phyloP scores from a whole-genome alignment of 2,888 invertebrate genomes.

The Metopia argyrocephala region DNA sequence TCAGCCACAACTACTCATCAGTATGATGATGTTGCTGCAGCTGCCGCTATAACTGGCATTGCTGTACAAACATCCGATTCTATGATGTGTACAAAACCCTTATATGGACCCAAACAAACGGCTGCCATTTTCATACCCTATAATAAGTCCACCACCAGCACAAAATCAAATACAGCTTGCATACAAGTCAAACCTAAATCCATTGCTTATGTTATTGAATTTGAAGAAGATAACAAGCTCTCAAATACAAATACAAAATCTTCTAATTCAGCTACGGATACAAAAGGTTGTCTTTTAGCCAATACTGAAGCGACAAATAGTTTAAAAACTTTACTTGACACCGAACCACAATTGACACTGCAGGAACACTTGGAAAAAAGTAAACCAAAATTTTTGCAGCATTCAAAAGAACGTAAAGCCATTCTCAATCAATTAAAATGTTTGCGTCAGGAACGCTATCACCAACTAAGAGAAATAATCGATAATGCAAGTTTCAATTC shows the following conservation, averaged over 20 bases:
- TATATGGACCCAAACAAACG: constrained; percentile 64
- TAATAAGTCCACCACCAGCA: not conserved
- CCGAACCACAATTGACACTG: constrained; percentile 76
- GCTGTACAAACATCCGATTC: constrained; percentile 72
- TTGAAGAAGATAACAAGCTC: constrained; percentile 65
- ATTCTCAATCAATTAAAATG: constrained; percentile 74
- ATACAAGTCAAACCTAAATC: constrained; percentile 74
- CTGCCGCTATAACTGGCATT: constrained; percentile 48
- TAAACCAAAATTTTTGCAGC: constrained; percentile 84
- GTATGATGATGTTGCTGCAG: constrained; percentile 73
- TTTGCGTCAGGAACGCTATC: constrained; percentile 72
- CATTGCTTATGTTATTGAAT: constrained; percentile 75
- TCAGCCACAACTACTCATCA: constrained; percentile 77
- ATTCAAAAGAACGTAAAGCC: constrained; percentile 77
- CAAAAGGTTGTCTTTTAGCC: not conserved
- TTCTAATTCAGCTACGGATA: not conserved
- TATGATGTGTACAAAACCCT: constrained; percentile 67
- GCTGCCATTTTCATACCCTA: constrained; percentile 2
- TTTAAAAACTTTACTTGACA: constrained; percentile 1
- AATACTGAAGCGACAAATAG: constrained; percentile 11
- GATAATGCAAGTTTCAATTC: constrained; percentile 71
- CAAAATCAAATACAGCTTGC: constrained; percentile 30
- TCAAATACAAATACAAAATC: not conserved
- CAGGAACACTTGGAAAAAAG: constrained; percentile 86
- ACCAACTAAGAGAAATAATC: constrained; percentile 73